Percentiles rank a stretch among this genome's conserved stretches.
Evolutionary conservation across 2,797 vertebrate genomes (phyloP).

Genomic region (Smutsia temminckii): DNA sequence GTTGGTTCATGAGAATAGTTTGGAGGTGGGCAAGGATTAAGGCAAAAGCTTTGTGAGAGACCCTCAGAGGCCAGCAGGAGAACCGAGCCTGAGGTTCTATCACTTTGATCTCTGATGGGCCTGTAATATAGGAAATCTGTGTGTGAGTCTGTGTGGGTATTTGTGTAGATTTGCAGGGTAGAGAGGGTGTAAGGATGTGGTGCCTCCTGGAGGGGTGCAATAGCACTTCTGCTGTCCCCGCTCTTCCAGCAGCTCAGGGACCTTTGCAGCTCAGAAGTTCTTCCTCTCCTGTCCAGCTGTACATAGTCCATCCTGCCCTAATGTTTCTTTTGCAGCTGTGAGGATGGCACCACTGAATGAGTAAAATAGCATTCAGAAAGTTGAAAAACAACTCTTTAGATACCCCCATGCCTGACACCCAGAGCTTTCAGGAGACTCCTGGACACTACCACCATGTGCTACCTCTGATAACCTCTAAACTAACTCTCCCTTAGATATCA

Average conservation of each 20-base stretch:
- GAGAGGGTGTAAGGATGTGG: too few relatives aligned
- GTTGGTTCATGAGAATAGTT: not conserved
- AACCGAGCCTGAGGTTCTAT: conserved; percentile 5
- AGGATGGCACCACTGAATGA: not conserved
- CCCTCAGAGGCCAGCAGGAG: not conserved
- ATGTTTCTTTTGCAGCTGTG: not conserved
- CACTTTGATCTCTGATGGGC: not conserved
- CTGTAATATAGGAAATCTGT: not conserved
- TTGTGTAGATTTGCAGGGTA: not conserved
- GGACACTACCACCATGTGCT: not conserved
- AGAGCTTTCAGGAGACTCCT: not conserved
- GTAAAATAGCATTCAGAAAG: not conserved
- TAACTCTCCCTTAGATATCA: not conserved
- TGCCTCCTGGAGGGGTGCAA: not conserved
- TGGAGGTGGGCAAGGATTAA: not conserved
- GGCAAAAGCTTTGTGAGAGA: not conserved
- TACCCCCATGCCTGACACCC: not conserved
- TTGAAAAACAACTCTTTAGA: not conserved
- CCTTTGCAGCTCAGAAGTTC: not conserved
- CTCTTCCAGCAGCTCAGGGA: not conserved
- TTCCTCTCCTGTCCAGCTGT: not conserved
- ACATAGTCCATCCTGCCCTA: not conserved
- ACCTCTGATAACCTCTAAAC: not conserved
- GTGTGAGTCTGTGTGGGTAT: too few relatives aligned
- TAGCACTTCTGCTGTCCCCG: conserved; percentile 79